A percentile compares a stretch with the other conserved stretches of the same genome.
Evolutionary conservation across 2,888 invertebrate genomes (phyloP).

Genomic region (Formica aserva): DNA sequence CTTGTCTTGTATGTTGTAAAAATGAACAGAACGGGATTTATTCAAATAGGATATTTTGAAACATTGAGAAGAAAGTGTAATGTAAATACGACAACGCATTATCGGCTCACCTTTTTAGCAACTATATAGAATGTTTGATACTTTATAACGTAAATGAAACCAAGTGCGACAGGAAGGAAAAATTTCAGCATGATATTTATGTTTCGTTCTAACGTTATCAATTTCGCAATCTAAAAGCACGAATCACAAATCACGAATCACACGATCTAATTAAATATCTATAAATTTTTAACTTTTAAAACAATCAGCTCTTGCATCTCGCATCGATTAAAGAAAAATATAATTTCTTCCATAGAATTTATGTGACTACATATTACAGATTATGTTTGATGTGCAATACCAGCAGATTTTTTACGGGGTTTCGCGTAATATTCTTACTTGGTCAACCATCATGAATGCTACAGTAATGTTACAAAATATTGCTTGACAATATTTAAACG

Average conservation of each 20-base stretch:
- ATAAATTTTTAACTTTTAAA: constrained; percentile 13
- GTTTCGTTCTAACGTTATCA: not conserved
- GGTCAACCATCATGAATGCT: not conserved
- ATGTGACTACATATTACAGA: not conserved
- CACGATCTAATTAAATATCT: not conserved
- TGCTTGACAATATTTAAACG: constrained; percentile 37
- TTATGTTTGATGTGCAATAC: not conserved
- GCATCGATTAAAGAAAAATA: not conserved
- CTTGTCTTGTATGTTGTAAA: not conserved
- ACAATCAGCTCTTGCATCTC: not conserved
- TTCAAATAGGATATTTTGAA: not conserved
- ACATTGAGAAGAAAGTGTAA: not conserved
- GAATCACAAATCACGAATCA: not conserved
- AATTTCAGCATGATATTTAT: not conserved
- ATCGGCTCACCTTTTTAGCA: constrained; percentile 20
- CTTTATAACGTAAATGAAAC: constrained; percentile 25
- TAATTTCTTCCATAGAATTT: not conserved
- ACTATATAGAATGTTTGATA: constrained; percentile 38
- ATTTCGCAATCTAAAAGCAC: constrained; percentile 21
- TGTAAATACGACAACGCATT: not conserved
- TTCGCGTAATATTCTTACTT: constrained; percentile 9
- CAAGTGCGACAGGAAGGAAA: constrained; percentile 3
- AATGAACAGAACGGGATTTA: not conserved
- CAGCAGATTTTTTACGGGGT: not conserved
- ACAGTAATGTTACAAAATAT: constrained; percentile 26